Base-by-base conservation (phyloP, 1,140 invertebrate species). In the Zaprionus gabonicus region DNA sequence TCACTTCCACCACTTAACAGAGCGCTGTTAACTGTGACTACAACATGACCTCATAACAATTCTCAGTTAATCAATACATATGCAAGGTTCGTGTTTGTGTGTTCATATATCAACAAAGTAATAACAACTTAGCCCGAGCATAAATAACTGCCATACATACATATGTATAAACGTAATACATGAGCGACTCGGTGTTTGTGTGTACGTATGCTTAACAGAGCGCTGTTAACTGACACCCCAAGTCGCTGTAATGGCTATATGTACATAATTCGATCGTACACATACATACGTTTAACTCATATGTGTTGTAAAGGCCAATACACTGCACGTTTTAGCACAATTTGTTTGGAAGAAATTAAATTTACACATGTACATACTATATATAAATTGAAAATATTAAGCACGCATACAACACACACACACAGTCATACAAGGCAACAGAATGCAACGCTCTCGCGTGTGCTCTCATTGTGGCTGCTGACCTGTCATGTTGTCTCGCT, bases 401-500 rank as follows among this genome's bases (percentile, higher is more conserved):
- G 34, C 64, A 66, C 20, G 44, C 68, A 75, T 41, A 25, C 58
- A 65, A 31, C 38, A 65, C 20, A 53, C 55, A 25, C 62, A 76
- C 36, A 55, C 38, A 23, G 34, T 41, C 28, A 59, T 13, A 51
- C 44, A 71, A 53, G 27, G 27, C 49, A 49, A 36, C 34, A 49
- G 46, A 56, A 71, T 57, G 59, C 68, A 20, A 20, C 60, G 69
- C 58, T 66, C 63, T 76, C 62, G 38, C 31, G 31, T 15, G 31
- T 20, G 38, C 51, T 78, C 77, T 57, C 64, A 71, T 74, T 84
- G 49, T 78, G 57, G 20, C 31, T 59, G 59, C 31, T 34, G 31
- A 38, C 31, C 60, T 83, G 69, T 71, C 65, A 71, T 85, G 77
- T 84, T 66, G 74, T 81, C 82, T 81, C 82, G 62, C 82, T 84